Conservation (phyloP, 2,888 invertebrate species). For the Drosophila kanekoi region DNA sequence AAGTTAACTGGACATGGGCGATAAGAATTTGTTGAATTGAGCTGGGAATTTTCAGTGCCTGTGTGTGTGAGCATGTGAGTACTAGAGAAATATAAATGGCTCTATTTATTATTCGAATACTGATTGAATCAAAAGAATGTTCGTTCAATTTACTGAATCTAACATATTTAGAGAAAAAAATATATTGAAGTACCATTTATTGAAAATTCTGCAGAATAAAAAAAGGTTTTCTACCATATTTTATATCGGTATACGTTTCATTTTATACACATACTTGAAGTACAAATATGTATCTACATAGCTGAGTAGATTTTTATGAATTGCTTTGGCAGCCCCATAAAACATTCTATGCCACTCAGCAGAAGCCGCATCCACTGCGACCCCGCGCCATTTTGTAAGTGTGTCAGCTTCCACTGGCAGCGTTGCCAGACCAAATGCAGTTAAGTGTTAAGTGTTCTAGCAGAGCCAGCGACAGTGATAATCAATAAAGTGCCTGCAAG, state of each 20-base stretch:
- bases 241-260: too few species aligned
- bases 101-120: background rate
- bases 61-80: background rate
- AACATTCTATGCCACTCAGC: slow-evolving; percentile 34
- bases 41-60: slow-evolving; percentile 2
- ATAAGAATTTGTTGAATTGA: slow-evolving; percentile 17
- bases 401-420: slow-evolving; percentile 68
- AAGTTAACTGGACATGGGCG: slow-evolving; percentile 34
- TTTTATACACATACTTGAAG: background rate
- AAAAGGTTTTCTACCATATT: too few species aligned
- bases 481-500: slow-evolving; percentile 66
- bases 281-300: background rate
- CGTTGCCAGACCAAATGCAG: slow-evolving; percentile 24
- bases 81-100: background rate
- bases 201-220: too few species aligned
- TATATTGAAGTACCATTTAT: background rate
- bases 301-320: slow-evolving; percentile 45
- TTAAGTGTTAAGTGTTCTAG: slow-evolving; percentile 41
- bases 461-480: slow-evolving; percentile 40
- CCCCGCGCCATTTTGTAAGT: slow-evolving; percentile 44
- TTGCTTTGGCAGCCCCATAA: slow-evolving; percentile 17
- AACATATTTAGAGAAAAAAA: background rate
- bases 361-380: slow-evolving; percentile 4
- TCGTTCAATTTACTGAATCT: too few species aligned
- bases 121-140: background rate